Evolutionary conservation across 2,113 vertebrate species (phyloP).

Genomic region (Dipodomys merriami): DNA sequence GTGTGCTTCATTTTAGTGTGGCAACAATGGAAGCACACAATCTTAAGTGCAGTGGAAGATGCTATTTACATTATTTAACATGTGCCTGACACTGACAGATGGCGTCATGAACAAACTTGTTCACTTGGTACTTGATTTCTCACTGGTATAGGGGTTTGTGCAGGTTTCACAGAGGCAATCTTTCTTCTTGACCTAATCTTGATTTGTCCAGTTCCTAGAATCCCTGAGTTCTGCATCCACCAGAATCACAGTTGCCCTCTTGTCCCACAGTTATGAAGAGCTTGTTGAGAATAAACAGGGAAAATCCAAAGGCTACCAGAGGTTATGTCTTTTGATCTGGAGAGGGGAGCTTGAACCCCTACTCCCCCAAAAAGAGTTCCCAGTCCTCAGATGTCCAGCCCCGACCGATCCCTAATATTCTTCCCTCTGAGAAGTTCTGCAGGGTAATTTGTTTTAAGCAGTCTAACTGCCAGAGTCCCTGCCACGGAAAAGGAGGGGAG

Average conservation of each 20-base stretch:
- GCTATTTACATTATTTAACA: background rate
- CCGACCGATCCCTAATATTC: background rate
- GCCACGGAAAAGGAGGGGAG: background rate
- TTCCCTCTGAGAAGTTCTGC: background rate
- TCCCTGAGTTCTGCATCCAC: background rate
- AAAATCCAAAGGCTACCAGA: background rate
- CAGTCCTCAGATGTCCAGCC: background rate
- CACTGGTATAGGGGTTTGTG: background rate
- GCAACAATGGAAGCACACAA: background rate
- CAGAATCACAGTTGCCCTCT: background rate
- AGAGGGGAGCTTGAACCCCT: background rate
- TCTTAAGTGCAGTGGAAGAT: background rate
- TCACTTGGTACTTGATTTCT: background rate
- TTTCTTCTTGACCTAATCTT: constrained; percentile 46
- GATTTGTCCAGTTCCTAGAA: constrained; percentile 5
- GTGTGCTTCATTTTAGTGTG: background rate
- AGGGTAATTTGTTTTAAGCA: background rate
- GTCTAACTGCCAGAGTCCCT: background rate
- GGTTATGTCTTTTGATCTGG: background rate
- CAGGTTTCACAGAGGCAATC: background rate
- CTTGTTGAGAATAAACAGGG: background rate
- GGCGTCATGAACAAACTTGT: background rate
- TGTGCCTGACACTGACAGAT: background rate
- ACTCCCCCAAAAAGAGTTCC: background rate
- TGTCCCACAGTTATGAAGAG: background rate